Conservation (phyloP, 2,888 invertebrate genomes). For the Dryococelus australis region DNA sequence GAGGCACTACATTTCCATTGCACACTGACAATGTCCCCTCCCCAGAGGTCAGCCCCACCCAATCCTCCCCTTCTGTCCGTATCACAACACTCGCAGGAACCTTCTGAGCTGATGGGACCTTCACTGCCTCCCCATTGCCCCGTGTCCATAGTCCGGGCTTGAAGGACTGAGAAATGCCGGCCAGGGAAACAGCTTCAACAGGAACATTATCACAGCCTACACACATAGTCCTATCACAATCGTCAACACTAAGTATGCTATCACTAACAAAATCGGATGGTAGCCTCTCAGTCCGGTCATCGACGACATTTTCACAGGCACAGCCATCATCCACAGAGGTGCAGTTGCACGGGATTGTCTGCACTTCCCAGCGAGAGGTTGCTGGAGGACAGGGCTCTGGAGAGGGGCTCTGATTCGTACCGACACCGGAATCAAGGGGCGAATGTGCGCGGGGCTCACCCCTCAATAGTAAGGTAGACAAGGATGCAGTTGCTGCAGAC, state of each 20-base stretch:
- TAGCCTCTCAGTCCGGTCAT: neutral
- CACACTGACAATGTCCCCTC: conserved; percentile 48
- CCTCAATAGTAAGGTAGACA: conserved; percentile 66
- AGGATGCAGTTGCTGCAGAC: conserved; percentile 70
- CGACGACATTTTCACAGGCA: neutral
- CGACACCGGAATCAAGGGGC: conserved; percentile 45
- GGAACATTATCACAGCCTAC: neutral
- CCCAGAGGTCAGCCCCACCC: conserved; percentile 56
- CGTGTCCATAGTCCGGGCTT: neutral
- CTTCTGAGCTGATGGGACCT: neutral
- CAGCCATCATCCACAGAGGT: conserved; percentile 18
- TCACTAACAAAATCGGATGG: too few relatives aligned
- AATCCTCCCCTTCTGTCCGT: conserved; percentile 52
- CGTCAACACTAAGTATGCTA: neutral
- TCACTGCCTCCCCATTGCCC: neutral
- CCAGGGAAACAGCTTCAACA: conserved; percentile 11
- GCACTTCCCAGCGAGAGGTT: conserved; percentile 28
- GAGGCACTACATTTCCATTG: conserved; percentile 55
- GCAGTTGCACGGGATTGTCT: conserved; percentile 37
- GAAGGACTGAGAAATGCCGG: neutral
- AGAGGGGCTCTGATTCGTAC: conserved; percentile 36
- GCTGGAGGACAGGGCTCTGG: conserved; percentile 40
- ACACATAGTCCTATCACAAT: neutral
- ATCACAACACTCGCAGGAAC: conserved; percentile 20
- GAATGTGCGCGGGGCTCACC: conserved; percentile 36